Evolutionary conservation across 2,797 vertebrate species (phyloP).

Genomic region (Ptychobarbus kaznakovi): DNA sequence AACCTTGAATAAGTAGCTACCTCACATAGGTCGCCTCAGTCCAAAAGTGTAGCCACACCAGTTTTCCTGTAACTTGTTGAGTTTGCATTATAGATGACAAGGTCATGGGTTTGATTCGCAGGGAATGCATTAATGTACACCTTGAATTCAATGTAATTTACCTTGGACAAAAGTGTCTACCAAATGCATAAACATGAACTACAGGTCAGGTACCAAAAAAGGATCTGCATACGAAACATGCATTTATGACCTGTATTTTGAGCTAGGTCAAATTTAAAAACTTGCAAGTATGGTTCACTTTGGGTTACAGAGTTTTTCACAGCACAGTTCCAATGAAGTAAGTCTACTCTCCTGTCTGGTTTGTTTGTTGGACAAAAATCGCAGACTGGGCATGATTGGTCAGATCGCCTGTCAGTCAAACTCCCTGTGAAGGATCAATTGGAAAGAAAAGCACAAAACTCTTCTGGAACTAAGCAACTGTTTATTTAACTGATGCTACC

Average conservation of each 20-base stretch:
- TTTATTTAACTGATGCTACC: not conserved
- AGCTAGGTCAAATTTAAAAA: not conserved
- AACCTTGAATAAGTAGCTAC: not conserved
- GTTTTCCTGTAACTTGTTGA: not conserved
- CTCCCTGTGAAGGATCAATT: not conserved
- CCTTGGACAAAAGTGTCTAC: not conserved
- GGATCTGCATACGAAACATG: not conserved
- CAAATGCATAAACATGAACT: not conserved
- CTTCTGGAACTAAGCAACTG: not conserved
- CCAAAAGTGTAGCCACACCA: not conserved
- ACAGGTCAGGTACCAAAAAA: not conserved
- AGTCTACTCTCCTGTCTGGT: not conserved
- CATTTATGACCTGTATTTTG: not conserved
- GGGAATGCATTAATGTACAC: not conserved
- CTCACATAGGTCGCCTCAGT: not conserved
- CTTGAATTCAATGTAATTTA: not conserved
- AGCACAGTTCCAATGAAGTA: not conserved
- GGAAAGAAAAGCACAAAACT: not conserved
- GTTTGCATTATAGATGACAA: not conserved
- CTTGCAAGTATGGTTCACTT: not conserved
- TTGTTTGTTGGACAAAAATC: not conserved
- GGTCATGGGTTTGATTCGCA: not conserved
- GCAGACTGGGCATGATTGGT: not conserved
- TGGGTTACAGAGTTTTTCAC: not conserved
- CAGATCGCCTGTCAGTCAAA: not conserved